Evolutionary conservation across 1,140 invertebrate genomes (phyloP), one percentile per base, ranked within the genome.

Genomic region (Pemphigus obesinymphae): DNA sequence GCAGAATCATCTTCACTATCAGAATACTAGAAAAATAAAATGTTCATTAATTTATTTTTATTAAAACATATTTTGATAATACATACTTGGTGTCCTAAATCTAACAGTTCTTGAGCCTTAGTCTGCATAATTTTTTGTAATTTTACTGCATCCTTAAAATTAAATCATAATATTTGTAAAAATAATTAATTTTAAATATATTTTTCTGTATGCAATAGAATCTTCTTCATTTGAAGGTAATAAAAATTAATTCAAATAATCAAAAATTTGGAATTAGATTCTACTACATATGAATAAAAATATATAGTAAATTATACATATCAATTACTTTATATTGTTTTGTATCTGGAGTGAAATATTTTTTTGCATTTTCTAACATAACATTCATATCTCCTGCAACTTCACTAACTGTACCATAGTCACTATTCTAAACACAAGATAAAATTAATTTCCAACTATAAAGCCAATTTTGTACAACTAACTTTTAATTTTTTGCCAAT

Each of bases 351-450:
- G 94, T 88, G 86, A 99, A 99, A 87, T 98, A 99, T 84, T 93
- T 92, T 86, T 96, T 97, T 10, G 97, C 97, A 89, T 99, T 99
- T 86, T 98, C 95, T 89, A 99, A 97, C 93, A 99, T 97, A n/a
- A 98, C 91, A 86, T 97, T 97, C 89, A 99, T 91, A 86, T 99
- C 97, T 1, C 92, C 92, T n/a, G 95, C 94, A 80, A 99, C 91
- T 87, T 98, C 95, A 83, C 92, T 93, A 4, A 98, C 88, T 20
- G 93, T 95, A 5, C 91, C 92, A 87, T 99, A 99, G 83, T 92
- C 91, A 29, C 93, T 93, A 85, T 91, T 92, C 87, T 92, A 84
- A 43, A 89, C 86, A 85, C 53, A 84, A 84, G 80, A 83, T 76
- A 82, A 29, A 37, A 63, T 20, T 82, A 20, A 45, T 17, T 34